Evolutionary conservation across 2,888 invertebrate species (phyloP).

Genomic region (Pasiphila rectangulata): DNA sequence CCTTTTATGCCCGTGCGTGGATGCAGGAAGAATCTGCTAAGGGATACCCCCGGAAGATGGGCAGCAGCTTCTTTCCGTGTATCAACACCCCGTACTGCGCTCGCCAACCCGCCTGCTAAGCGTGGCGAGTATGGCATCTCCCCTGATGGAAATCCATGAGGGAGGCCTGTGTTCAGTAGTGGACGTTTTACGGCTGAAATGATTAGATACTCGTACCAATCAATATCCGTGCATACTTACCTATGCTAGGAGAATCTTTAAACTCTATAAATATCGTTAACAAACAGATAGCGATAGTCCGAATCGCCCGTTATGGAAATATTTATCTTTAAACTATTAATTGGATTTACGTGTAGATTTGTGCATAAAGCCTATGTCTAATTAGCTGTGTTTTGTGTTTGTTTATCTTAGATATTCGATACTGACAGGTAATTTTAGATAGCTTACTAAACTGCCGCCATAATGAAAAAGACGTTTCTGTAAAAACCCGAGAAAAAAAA

Average conservation of each 20-base stretch:
- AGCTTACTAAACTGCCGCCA: background rate
- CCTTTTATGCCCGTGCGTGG: too few species aligned
- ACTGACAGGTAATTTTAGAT: conserved; percentile 1
- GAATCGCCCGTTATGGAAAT: conserved; percentile 31
- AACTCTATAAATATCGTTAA: conserved; percentile 10
- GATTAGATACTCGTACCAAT: too few species aligned
- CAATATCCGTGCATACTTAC: background rate
- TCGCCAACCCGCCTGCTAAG: too few species aligned
- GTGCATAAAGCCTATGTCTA: conserved; percentile 9
- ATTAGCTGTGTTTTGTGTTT: conserved; percentile 1
- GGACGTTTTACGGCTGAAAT: too few species aligned
- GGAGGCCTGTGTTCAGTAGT: too few species aligned
- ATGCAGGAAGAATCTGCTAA: too few species aligned
- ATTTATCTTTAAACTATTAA: conserved; percentile 33
- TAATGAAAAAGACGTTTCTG: background rate
- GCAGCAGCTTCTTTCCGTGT: too few species aligned
- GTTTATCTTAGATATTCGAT: conserved; percentile 6
- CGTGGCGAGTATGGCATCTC: too few species aligned
- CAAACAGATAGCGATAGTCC: conserved; percentile 27
- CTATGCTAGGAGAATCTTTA: background rate
- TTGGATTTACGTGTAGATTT: conserved; percentile 33
- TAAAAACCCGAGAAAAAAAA: too few species aligned
- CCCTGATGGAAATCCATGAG: too few species aligned
- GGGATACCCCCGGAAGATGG: too few species aligned
- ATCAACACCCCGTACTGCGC: too few species aligned